These are phyloP conservation scores for Thunnus albacares DNA, from an alignment of 2,797 vertebrate species.

Conservation along the genomic window DNA sequence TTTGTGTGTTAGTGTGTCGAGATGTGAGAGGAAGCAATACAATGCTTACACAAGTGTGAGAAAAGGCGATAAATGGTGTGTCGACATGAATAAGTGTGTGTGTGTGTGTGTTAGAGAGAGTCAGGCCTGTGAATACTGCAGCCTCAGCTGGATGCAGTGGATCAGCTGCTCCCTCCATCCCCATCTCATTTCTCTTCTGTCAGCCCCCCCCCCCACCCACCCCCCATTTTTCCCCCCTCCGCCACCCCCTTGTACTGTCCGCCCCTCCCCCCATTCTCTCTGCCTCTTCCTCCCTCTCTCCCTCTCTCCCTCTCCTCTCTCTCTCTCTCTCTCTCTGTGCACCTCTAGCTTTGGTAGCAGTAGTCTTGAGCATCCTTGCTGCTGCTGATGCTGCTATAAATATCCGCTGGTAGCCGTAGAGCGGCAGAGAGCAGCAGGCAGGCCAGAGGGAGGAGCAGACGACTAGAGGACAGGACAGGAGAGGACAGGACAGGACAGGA, in stretches of 20 bases:
- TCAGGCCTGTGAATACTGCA: constrained; percentile 86
- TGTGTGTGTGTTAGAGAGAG: constrained; percentile 28
- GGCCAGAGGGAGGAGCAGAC: constrained; percentile 77
- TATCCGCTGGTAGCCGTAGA: constrained; percentile 78
- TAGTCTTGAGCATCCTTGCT: constrained; percentile 83
- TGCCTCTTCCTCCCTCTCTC: constrained; percentile 18
- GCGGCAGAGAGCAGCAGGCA: constrained; percentile 78
- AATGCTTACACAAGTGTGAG: constrained; percentile 1
- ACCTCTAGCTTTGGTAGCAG: constrained; percentile 78
- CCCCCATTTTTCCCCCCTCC: constrained; percentile 48
- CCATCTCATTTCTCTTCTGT: constrained; percentile 78
- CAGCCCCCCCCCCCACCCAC: constrained; percentile 45
- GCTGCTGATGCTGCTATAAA: constrained; percentile 85
- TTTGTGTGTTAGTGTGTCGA: constrained; percentile 44
- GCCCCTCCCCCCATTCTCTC: constrained; percentile 65
- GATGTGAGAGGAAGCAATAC: background rate
- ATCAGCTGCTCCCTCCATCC: constrained; percentile 80
- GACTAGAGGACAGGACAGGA: constrained; percentile 66
- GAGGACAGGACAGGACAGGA: constrained; percentile 2
- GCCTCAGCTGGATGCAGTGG: constrained; percentile 88
- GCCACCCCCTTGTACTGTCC: constrained; percentile 40
- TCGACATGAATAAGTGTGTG: constrained; percentile 24
- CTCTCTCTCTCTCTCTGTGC: constrained; percentile 63
- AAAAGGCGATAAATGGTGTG: constrained; percentile 33
- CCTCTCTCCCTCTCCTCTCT: constrained; percentile 17